These are phyloP conservation scores for Leptarthrus brevirostris DNA, from an alignment of 2,888 invertebrate genomes.

Conservation along the genomic window DNA sequence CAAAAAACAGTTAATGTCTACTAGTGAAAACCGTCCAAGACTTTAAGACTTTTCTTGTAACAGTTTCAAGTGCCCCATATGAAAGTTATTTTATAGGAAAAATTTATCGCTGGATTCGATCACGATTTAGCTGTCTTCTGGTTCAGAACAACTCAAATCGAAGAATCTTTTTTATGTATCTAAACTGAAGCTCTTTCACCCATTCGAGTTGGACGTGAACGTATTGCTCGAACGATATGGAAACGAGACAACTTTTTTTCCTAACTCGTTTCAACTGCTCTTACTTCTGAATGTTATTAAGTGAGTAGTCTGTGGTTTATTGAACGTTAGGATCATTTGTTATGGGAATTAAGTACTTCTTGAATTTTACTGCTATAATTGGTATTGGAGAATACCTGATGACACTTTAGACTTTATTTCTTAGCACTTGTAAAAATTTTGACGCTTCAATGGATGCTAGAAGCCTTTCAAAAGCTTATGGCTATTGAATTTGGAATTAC, in stretches of 20 bases:
- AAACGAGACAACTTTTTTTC: slow-evolving; percentile 4
- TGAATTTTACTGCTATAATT: too few relatives aligned
- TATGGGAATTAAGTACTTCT: not conserved
- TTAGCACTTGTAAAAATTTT: too few relatives aligned
- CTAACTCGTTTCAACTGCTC: slow-evolving; percentile 5
- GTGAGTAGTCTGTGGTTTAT: not conserved
- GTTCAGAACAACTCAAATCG: slow-evolving; percentile 48
- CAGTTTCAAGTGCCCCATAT: slow-evolving; percentile 46
- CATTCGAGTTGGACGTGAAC: slow-evolving; percentile 4
- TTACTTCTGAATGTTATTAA: not conserved
- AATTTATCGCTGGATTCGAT: slow-evolving; percentile 46
- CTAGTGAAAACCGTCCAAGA: slow-evolving; percentile 19
- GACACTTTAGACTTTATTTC: too few relatives aligned
- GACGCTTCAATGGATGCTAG: too few relatives aligned
- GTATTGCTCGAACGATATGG: slow-evolving; percentile 33
- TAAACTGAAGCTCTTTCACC: slow-evolving; percentile 39
- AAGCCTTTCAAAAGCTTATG: too few relatives aligned
- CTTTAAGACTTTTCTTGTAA: slow-evolving; percentile 38
- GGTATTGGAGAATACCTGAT: too few relatives aligned
- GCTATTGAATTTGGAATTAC: too few relatives aligned
- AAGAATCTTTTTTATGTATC: slow-evolving; percentile 19
- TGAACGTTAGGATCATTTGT: slow-evolving; percentile 5
- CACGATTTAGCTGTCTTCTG: slow-evolving; percentile 52
- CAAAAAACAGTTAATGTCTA: slow-evolving; percentile 35
- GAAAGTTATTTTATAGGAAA: slow-evolving; percentile 47